Evolutionary conservation across 92 coral and sea anemone genomes (phyloP).

Genomic region (Siderastrea siderea): DNA sequence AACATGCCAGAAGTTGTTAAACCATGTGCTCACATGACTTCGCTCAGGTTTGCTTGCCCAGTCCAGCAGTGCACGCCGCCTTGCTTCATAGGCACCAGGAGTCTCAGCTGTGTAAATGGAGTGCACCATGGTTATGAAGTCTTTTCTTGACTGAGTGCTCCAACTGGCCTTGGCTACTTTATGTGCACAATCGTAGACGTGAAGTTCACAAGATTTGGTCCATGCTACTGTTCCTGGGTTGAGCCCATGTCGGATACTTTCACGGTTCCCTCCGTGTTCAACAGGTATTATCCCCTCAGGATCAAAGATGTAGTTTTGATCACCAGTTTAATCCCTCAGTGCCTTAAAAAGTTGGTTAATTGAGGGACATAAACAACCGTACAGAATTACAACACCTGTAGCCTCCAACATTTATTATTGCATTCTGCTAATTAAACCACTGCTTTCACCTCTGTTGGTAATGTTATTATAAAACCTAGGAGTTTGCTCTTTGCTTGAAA

Average conservation of each 20-base stretch:
- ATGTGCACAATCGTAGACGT: constrained; percentile 74
- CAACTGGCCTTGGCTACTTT: constrained; percentile 36
- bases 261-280: constrained; percentile 51
- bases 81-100: constrained; percentile 64
- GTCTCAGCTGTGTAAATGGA: constrained; percentile 65
- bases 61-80: constrained; percentile 57
- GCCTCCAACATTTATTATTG: too few relatives aligned
- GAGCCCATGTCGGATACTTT: constrained; percentile 48
- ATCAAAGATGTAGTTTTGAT: constrained; percentile 63
- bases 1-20: constrained; percentile 59
- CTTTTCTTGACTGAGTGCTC: constrained; percentile 59
- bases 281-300: constrained; percentile 69
- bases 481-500: too few relatives aligned
- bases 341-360: constrained; percentile 10
- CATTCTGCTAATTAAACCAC: too few relatives aligned
- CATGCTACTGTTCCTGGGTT: constrained; percentile 55
- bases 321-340: constrained; percentile 65
- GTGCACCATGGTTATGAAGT: constrained; percentile 68
- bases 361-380: too few relatives aligned
- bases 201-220: constrained; percentile 71
- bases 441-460: too few relatives aligned
- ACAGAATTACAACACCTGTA: too few relatives aligned
- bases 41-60: constrained; percentile 53
- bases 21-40: constrained; percentile 58
- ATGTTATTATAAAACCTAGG: too few relatives aligned